Percentiles rank a stretch among this genome's conserved stretches.
These are phyloP conservation scores for Hydractinia symbiolongicarpus DNA, from an alignment of 30 jellyfish, hydroid and myxozoan species.

Conservation along the genomic window DNA sequence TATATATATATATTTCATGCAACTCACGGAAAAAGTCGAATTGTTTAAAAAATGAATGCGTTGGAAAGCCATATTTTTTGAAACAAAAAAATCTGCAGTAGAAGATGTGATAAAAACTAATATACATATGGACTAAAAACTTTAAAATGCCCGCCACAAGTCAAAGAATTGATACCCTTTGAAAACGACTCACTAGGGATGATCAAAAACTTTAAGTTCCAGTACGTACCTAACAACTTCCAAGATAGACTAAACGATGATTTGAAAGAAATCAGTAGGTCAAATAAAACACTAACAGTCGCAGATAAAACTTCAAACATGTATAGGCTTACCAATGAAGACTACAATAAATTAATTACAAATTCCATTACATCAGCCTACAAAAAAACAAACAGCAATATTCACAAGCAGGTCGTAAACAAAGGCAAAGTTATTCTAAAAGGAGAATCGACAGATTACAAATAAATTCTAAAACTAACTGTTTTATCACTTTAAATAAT, in stretches of 20 bases:
- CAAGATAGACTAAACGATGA: constrained; percentile 32
- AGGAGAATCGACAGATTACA: constrained; percentile 31
- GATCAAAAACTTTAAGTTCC: constrained; percentile 9
- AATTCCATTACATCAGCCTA: constrained; percentile 32
- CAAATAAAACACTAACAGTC: constrained; percentile 15
- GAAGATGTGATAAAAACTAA: not conserved
- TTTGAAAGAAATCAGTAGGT: constrained; percentile 14
- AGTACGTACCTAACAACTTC: constrained; percentile 14
- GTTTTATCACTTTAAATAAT: constrained; percentile 46
- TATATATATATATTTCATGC: too few species aligned
- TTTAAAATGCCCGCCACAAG: constrained; percentile 3
- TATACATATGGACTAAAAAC: constrained; percentile 1
- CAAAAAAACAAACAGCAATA: not conserved
- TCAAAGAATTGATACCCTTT: constrained; percentile 6
- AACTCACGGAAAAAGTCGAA: too few species aligned
- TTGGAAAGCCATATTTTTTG: too few species aligned
- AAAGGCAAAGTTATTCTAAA: constrained; percentile 20
- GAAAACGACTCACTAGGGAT: not conserved
- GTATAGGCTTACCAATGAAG: constrained; percentile 3
- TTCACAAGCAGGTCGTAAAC: not conserved
- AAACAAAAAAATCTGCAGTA: too few species aligned
- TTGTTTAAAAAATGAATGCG: too few species aligned
- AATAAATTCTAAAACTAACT: constrained; percentile 14
- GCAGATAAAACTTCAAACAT: constrained; percentile 51
- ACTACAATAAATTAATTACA: constrained; percentile 28